These are phyloP conservation scores for Pocillopora damicornis DNA, from an alignment of 64 coral and sea anemone species.

Conservation along the genomic window DNA sequence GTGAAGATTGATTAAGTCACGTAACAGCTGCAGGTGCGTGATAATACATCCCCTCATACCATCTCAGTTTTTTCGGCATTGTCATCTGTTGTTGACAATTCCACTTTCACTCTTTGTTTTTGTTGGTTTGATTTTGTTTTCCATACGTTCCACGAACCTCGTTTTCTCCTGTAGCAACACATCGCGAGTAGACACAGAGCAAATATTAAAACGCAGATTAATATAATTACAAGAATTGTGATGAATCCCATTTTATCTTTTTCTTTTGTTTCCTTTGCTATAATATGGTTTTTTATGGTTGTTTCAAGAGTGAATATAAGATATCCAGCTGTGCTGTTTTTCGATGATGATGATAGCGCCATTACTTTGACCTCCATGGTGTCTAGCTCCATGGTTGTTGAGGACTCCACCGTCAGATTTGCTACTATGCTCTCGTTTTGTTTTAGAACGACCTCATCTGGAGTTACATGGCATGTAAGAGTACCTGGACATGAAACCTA, in stretches of 20 bases:
- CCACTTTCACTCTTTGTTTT: neutral
- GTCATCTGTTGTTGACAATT: neutral
- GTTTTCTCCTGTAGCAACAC: conserved; percentile 10
- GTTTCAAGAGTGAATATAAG: conserved; percentile 12
- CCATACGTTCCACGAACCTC: conserved; percentile 33
- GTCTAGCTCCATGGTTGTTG: neutral
- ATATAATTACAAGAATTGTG: neutral
- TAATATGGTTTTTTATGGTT: neutral
- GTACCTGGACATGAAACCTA: conserved; percentile 2
- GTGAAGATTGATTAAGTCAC: no score
- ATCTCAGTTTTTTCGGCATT: conserved; percentile 5
- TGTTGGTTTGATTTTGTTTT: neutral
- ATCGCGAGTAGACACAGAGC: neutral
- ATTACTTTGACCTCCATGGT: conserved; percentile 3
- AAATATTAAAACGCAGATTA: neutral
- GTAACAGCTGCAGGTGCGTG: no score
- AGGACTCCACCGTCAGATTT: neutral
- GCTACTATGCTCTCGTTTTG: neutral
- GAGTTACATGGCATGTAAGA: neutral
- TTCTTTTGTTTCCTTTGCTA: conserved; percentile 2
- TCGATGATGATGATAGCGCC: neutral
- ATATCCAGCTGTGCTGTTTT: neutral
- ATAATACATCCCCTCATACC: neutral
- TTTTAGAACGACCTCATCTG: neutral
- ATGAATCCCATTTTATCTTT: conserved; percentile 2